Evolutionary conservation across 1,140 invertebrate species (phyloP), one percentile per base, ranked within the genome.

Genomic region (Tetramorium parvispinum): DNA sequence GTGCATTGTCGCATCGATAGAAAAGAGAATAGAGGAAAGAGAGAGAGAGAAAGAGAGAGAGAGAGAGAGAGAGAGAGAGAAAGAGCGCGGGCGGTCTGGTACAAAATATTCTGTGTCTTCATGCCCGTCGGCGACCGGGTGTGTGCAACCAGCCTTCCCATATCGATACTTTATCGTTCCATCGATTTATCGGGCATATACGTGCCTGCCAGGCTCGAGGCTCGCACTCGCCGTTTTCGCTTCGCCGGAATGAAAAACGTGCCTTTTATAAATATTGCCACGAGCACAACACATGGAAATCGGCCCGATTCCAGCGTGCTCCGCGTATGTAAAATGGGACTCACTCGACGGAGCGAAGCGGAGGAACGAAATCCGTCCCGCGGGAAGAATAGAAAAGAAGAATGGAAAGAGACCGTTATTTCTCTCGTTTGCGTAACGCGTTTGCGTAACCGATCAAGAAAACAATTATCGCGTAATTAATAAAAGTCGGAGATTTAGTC

Each of bases 161-260:
- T 78, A 89, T 63, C 68, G 85, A 81, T 57, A 76, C 32, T 76
- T 85, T 71, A 82, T 86, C 49, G 55, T 13, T 16, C 37, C 90
- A 90, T 91, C 86, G 89, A 90, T 90, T 91, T 88, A 83, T 88
- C 57, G 82, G 71, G 11, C 32, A 11, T 85, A 16, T 85, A 85
- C 75, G 55, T 65, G 70, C 43, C 46, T 27, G n/a, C 5, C 24
- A 40, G 55, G 21, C 27, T 8, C 18, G 3, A 2, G 32, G n/a
- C 21, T 66, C 21, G 43, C 46, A 21, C 46, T 27, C 53, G 2
- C 8, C 63, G 55, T 86, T 90, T 86, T 90, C 89, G 51, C 16
- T 81, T 18, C 40, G 32, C 2, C 53, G 37, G 59, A 91, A 91
- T 85, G 78, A 81, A 85, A 83, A 78, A 78, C 61, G 70, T 71